Evolutionary conservation across 2,797 vertebrate species (phyloP).

Genomic region (Ateles fusciceps): DNA sequence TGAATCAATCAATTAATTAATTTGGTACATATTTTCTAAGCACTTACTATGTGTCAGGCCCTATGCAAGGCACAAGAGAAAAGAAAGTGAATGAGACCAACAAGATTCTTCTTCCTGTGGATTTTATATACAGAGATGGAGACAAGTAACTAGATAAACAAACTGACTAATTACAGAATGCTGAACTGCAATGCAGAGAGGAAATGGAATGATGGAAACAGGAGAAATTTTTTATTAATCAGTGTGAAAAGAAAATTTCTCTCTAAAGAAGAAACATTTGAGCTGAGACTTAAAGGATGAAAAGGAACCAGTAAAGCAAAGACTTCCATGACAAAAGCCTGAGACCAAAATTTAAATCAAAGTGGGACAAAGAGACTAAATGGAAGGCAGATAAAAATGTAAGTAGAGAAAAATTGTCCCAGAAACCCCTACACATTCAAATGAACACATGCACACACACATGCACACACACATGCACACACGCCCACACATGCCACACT

Average conservation of each 20-base stretch:
- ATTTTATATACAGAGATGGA: background rate
- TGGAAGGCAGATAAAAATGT: slow-evolving; percentile 8
- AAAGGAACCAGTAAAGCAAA: background rate
- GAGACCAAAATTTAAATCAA: background rate
- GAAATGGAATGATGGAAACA: background rate
- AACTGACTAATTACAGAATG: background rate
- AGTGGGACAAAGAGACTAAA: background rate
- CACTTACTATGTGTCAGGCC: background rate
- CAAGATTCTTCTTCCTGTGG: background rate
- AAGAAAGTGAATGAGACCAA: background rate
- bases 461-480: background rate
- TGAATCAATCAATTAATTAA: background rate
- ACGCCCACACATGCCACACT: background rate
- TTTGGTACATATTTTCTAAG: background rate
- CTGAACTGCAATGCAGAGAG: background rate
- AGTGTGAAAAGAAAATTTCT: background rate
- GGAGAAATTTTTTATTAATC: background rate
- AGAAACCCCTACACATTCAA: background rate
- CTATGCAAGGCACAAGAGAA: background rate
- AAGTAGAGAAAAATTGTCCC: background rate
- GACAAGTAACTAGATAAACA: background rate
- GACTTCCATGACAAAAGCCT: background rate
- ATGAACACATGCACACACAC: background rate
- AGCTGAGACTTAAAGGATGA: background rate
- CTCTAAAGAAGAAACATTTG: background rate